These are phyloP conservation scores for Amazonetta brasiliensis DNA, from an alignment of 2,797 vertebrate genomes.

Conservation along the genomic window DNA sequence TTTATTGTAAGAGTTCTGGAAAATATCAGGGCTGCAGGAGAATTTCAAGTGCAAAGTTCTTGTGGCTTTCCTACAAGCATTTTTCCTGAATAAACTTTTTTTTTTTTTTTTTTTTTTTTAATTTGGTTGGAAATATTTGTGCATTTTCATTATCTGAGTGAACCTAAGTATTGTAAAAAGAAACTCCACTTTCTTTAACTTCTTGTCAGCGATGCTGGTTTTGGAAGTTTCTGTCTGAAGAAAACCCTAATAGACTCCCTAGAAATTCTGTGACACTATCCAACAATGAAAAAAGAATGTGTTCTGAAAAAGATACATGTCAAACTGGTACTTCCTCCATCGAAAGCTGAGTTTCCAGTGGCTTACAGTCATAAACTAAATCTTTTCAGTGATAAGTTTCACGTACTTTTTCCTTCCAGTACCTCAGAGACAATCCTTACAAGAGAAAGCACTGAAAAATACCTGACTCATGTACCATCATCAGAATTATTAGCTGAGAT, in stretches of 20 bases:
- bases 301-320: background rate
- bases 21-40: background rate
- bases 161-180: background rate
- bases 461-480: background rate
- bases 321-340: background rate
- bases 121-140: background rate
- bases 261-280: background rate
- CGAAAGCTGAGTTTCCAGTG: background rate
- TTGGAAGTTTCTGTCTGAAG: background rate
- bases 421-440: background rate
- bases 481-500: background rate
- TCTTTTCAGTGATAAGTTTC: background rate
- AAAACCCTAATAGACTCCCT: background rate
- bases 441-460: background rate
- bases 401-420: background rate
- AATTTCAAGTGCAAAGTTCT: background rate
- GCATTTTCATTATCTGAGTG: background rate
- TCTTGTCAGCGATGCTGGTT: background rate
- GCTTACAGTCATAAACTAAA: background rate
- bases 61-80: background rate
- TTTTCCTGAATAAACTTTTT: background rate
- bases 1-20: background rate
- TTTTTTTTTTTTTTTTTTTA: background rate
- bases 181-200: background rate
- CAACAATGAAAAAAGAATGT: background rate